phyloP scores from a whole-genome alignment of 2,113 vertebrate genomes.

The Alethe castanea region DNA sequence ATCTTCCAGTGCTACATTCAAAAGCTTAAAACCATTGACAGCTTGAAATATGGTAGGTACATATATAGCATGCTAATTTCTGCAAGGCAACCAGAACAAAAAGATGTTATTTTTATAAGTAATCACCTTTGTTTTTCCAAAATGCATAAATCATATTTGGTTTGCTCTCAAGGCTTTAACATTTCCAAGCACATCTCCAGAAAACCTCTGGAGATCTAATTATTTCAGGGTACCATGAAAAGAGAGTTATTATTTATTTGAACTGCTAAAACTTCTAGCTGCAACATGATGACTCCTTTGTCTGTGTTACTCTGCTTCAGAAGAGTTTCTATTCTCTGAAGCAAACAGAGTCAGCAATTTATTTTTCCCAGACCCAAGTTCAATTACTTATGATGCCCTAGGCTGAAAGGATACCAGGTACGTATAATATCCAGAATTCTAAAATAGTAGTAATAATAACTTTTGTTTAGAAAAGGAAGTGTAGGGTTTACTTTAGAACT shows the following conservation, averaged over 20 bases:
- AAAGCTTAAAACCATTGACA: not conserved
- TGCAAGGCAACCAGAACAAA: not conserved
- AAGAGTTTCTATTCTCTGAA: not conserved
- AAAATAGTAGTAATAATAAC: not conserved
- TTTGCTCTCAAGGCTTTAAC: not conserved
- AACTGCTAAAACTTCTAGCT: constrained; percentile 10
- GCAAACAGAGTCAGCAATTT: not conserved
- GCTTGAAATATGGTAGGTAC: not conserved
- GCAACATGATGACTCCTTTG: not conserved
- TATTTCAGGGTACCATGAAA: constrained; percentile 23
- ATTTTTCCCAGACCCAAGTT: not conserved
- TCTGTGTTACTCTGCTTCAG: not conserved
- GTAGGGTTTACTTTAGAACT: not conserved
- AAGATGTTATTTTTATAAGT: not conserved
- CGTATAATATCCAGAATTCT: not conserved
- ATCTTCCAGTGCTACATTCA: not conserved
- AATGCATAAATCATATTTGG: not conserved
- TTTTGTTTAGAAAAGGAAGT: not conserved
- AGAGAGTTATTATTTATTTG: constrained; percentile 27
- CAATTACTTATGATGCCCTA: not conserved
- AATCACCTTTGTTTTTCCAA: not conserved
- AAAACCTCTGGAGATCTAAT: constrained; percentile 42
- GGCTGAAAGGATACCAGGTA: not conserved
- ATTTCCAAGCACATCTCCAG: not conserved
- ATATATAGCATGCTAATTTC: not conserved